Conservation (phyloP, 2,113 vertebrate species). For the Pseudorectes ferrugineus region DNA sequence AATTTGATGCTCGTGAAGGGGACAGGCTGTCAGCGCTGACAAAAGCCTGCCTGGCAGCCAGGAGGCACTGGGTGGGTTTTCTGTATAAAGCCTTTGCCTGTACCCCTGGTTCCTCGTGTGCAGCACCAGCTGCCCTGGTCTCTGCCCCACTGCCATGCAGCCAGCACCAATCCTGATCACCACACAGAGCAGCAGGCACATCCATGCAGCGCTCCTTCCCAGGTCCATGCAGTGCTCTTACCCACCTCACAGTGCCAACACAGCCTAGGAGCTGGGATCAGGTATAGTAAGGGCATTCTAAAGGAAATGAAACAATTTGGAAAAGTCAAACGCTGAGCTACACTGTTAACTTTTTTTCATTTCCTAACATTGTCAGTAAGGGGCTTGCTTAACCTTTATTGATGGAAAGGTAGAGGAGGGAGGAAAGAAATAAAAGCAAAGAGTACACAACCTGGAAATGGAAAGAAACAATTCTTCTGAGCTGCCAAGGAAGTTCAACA, state of each 20-base stretch:
- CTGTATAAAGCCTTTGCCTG: background rate
- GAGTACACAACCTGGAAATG: background rate
- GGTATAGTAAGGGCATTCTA: background rate
- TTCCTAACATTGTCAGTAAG: background rate
- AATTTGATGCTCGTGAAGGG: background rate
- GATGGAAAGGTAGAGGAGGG: background rate
- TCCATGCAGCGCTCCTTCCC: background rate
- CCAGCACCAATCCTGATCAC: background rate
- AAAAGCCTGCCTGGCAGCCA: background rate
- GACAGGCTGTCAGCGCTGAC: background rate
- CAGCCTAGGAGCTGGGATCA: background rate
- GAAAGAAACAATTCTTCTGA: background rate
- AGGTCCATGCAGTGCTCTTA: background rate
- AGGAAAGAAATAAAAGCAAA: background rate
- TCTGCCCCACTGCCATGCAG: background rate
- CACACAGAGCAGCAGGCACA: background rate
- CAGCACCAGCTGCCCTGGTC: background rate
- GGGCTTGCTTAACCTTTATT: rapidly evolving
- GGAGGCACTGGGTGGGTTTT: background rate
- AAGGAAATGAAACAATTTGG: background rate
- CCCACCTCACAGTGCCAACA: too few species aligned
- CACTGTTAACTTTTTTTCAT: background rate
- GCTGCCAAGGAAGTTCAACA: background rate
- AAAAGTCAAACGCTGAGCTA: background rate
- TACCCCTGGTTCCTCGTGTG: background rate